Conservation (phyloP, 2,888 invertebrate species). For the Crematogaster levior region DNA sequence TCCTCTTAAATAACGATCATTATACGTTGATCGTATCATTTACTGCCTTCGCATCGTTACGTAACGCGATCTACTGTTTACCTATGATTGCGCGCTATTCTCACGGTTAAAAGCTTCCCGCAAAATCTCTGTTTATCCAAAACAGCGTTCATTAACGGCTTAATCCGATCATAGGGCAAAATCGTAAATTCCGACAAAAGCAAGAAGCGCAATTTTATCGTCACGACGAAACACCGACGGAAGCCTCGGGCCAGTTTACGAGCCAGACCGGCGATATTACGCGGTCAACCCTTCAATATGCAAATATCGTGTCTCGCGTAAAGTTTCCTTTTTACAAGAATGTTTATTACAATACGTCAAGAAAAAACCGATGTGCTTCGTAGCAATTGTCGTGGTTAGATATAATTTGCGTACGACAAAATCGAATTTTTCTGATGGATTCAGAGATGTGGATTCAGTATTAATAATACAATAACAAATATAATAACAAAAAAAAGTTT, state of each 20-base stretch:
- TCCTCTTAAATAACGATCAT: conserved; percentile 57
- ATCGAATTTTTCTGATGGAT: too few species aligned
- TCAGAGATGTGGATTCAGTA: not conserved
- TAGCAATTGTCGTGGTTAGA: not conserved
- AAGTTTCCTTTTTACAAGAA: not conserved
- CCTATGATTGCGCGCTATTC: conserved; percentile 40
- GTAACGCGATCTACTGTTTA: conserved; percentile 51
- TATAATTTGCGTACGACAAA: not conserved
- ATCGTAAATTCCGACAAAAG: conserved; percentile 1
- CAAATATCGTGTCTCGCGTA: conserved; percentile 22
- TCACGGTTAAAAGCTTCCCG: conserved; percentile 27
- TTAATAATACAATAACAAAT: too few species aligned
- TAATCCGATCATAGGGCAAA: conserved; percentile 1
- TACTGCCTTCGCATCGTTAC: conserved; percentile 51
- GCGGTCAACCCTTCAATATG: not conserved
- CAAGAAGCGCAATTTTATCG: conserved; percentile 3
- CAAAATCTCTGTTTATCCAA: not conserved
- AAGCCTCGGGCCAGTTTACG: conserved; percentile 17
- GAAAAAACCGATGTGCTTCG: not conserved
- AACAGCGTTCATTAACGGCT: not conserved
- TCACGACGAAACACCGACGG: not conserved
- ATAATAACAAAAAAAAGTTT: not conserved
- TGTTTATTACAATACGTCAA: not conserved
- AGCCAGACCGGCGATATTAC: conserved; percentile 7
- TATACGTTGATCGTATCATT: too few species aligned